Evolutionary conservation across 2,888 invertebrate genomes (phyloP).

Genomic region (Eupithecia pulchellata): DNA sequence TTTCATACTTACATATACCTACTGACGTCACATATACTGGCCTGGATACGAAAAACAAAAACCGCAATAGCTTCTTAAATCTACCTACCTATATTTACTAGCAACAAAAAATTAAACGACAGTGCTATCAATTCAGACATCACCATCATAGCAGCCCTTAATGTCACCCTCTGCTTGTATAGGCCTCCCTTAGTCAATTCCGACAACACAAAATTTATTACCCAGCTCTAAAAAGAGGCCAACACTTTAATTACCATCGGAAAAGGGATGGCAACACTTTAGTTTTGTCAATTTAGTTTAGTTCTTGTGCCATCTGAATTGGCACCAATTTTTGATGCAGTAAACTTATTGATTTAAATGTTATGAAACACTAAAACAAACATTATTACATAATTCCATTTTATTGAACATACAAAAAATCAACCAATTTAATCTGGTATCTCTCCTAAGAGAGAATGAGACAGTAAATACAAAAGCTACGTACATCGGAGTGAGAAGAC

Average conservation of each 20-base stretch:
- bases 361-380: neutral
- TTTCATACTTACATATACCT: too few species aligned
- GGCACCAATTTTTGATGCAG: neutral
- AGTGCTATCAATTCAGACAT: neutral
- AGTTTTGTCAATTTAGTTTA: neutral
- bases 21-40: too few species aligned
- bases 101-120: neutral
- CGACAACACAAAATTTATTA: too few species aligned
- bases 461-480: constrained; percentile 20
- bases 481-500: constrained; percentile 29
- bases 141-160: too few species aligned
- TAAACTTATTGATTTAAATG: neutral
- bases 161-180: too few species aligned
- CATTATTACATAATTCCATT: constrained; percentile 8
- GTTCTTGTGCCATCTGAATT: neutral
- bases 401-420: constrained; percentile 18
- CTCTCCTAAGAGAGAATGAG: constrained; percentile 4
- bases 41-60: too few species aligned
- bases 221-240: too few species aligned
- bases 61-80: too few species aligned
- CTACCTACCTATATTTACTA: too few species aligned
- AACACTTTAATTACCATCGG: neutral
- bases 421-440: constrained; percentile 12
- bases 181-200: too few species aligned
- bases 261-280: neutral